Conservation (phyloP, 2,888 invertebrate genomes). For the Agonum fuliginosum region DNA sequence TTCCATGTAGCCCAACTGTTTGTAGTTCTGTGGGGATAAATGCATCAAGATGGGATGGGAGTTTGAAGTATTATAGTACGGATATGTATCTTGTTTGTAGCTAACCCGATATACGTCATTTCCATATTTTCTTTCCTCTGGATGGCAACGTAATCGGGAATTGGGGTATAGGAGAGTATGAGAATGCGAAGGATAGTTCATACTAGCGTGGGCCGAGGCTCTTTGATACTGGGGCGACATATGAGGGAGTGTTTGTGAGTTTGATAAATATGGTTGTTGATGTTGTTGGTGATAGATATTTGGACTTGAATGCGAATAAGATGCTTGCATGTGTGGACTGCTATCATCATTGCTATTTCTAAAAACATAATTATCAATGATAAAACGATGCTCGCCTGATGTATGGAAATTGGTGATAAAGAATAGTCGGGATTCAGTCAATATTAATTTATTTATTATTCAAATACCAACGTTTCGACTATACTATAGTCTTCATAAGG, state of each 20-base stretch:
- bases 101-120: constrained; percentile 27
- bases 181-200: constrained; percentile 43
- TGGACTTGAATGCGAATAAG: constrained; percentile 63
- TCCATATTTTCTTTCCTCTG: constrained; percentile 41
- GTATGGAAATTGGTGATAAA: too few relatives aligned
- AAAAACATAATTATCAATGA: constrained; percentile 13
- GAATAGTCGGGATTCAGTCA: too few relatives aligned
- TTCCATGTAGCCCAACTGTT: constrained; percentile 49
- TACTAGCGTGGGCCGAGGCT: constrained; percentile 44
- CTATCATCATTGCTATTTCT: constrained; percentile 42
- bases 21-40: constrained; percentile 44
- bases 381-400: too few relatives aligned
- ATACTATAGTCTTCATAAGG: too few relatives aligned
- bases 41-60: constrained; percentile 56
- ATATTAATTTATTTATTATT: too few relatives aligned
- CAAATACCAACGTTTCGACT: too few relatives aligned
- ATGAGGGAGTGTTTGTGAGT: constrained; percentile 59
- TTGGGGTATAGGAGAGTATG: constrained; percentile 47
- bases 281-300: constrained; percentile 63
- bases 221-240: constrained; percentile 61
- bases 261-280: constrained; percentile 57
- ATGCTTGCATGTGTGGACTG: constrained; percentile 23
- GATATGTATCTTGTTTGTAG: constrained; percentile 34
- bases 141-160: constrained; percentile 23
- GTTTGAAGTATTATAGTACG: constrained; percentile 61